phyloP scores from a whole-genome alignment of 2,113 vertebrate genomes.

The Laterallus jamaicensis region DNA sequence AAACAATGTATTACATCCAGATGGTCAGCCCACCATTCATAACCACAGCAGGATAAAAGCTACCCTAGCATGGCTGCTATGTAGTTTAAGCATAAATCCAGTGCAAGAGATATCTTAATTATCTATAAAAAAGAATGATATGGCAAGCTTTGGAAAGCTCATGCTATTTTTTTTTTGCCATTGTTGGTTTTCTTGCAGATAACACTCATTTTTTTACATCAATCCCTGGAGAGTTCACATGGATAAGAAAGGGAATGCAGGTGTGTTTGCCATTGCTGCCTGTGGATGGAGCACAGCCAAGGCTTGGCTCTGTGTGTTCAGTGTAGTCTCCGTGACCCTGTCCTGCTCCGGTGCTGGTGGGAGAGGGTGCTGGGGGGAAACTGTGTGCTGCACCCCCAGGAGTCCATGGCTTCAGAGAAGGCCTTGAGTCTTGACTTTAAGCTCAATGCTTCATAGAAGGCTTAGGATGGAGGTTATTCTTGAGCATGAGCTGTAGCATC shows the following conservation, averaged over 20 bases:
- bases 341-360: neutral
- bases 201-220: neutral
- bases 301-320: neutral
- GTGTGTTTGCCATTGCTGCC: neutral
- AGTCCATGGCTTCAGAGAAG: neutral
- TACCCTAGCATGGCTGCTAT: neutral
- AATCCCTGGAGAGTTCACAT: neutral
- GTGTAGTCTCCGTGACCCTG: fast-evolving
- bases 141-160: conserved; percentile 59
- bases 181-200: neutral
- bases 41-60: neutral
- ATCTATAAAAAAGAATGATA: conserved; percentile 23
- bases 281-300: neutral
- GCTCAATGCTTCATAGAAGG: neutral
- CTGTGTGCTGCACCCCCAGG: fast-evolving
- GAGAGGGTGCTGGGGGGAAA: neutral
- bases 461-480: neutral
- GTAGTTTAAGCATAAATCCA: conserved; percentile 47
- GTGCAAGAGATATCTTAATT: conserved; percentile 34
- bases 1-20: conserved; percentile 55
- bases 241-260: neutral
- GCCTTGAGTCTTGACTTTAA: neutral
- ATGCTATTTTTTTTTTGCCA: neutral
- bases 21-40: conserved; percentile 37
- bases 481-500: neutral